Evolutionary conservation across 1,140 invertebrate genomes (phyloP).

Genomic region (Vollenhovia emeryi): DNA sequence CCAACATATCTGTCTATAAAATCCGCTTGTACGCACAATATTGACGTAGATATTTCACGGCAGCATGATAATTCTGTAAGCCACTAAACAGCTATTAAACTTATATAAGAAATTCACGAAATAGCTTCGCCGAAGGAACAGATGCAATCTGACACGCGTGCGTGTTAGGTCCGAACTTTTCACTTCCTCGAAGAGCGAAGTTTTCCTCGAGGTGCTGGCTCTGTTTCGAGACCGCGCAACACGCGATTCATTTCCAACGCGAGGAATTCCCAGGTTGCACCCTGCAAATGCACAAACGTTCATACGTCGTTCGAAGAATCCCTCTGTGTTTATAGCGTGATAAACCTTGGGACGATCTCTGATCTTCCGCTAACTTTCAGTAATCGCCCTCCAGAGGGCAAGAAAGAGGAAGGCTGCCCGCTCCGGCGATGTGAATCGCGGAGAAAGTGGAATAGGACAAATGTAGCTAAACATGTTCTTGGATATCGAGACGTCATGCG

Average conservation of each 20-base stretch:
- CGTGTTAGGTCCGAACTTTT: neutral
- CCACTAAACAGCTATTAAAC: neutral
- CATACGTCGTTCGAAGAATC: constrained; percentile 18
- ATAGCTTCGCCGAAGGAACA: constrained; percentile 15
- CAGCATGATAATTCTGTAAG: neutral
- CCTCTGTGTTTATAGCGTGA: constrained; percentile 18
- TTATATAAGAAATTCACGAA: neutral
- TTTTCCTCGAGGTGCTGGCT: neutral
- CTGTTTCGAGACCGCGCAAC: constrained; percentile 9
- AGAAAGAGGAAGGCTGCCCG: neutral
- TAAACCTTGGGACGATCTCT: constrained; percentile 28
- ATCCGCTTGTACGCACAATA: constrained; percentile 22
- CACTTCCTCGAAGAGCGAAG: neutral
- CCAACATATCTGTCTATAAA: constrained; percentile 9
- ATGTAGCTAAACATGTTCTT: neutral
- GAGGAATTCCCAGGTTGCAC: constrained; percentile 23
- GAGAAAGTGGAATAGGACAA: constrained; percentile 1
- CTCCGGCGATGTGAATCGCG: neutral
- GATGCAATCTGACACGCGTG: neutral
- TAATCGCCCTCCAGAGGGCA: constrained; percentile 13
- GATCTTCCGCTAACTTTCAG: constrained; percentile 41
- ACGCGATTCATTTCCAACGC: constrained; percentile 41
- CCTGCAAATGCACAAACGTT: neutral
- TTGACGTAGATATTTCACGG: constrained; percentile 14
- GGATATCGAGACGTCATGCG: neutral